Evolutionary conservation across 2,797 vertebrate species (phyloP).

Genomic region (Catostomus latipinnis): DNA sequence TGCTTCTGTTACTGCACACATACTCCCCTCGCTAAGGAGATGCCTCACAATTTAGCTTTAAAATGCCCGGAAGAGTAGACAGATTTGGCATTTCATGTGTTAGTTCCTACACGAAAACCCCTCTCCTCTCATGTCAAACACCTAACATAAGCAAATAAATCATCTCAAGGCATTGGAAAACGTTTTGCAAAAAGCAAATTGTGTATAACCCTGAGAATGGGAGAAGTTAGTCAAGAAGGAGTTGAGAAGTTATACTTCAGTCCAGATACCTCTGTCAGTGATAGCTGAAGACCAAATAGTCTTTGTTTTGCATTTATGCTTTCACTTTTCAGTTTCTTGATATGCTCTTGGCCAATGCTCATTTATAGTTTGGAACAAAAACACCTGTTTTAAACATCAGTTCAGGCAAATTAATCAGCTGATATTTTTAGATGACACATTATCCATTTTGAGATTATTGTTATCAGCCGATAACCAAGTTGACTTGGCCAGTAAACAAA

Average conservation of each 20-base stretch:
- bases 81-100: conserved; percentile 68
- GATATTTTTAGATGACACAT: too few relatives aligned
- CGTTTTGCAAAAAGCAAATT: conserved; percentile 55
- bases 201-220: conserved; percentile 78
- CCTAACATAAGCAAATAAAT: conserved; percentile 52
- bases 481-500: too few relatives aligned
- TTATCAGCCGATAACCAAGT: too few relatives aligned
- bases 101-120: conserved; percentile 59
- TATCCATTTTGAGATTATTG: too few relatives aligned
- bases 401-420: background rate
- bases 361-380: background rate
- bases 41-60: conserved; percentile 56
- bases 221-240: background rate
- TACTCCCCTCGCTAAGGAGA: conserved; percentile 59
- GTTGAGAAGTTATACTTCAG: conserved; percentile 62
- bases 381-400: background rate
- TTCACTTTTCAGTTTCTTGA: conserved; percentile 66
- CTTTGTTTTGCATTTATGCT: conserved; percentile 53
- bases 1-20: conserved; percentile 46
- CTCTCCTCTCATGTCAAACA: conserved; percentile 45
- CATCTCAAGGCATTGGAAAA: conserved; percentile 63
- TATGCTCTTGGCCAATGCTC: conserved; percentile 6
- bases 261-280: conserved; percentile 56
- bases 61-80: conserved; percentile 76
- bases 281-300: conserved; percentile 65